phyloP scores from a whole-genome alignment of 1,140 invertebrate genomes.

The Papilio aristodemus region DNA sequence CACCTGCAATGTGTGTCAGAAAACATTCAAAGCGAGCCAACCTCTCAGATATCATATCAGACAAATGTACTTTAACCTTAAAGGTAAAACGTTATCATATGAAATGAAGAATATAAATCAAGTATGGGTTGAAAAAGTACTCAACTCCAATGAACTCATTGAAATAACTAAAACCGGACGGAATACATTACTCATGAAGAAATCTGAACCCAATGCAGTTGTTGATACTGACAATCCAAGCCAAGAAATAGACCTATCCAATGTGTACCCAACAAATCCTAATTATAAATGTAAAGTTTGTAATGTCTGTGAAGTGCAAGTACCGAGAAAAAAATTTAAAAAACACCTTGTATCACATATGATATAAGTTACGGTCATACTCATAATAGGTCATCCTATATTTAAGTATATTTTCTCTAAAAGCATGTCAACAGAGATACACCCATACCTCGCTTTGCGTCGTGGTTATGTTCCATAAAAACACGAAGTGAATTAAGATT shows the following conservation, averaged over 20 bases:
- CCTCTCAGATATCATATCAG: constrained; percentile 51
- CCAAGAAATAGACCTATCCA: constrained; percentile 24
- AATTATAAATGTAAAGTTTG: not conserved
- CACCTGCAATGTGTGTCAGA: constrained; percentile 45
- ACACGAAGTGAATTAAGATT: too few relatives aligned
- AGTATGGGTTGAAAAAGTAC: constrained; percentile 59
- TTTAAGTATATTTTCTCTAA: too few relatives aligned
- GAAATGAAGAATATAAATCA: constrained; percentile 51
- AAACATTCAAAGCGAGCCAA: constrained; percentile 32
- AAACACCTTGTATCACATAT: constrained; percentile 29
- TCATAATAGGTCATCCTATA: not conserved
- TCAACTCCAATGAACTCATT: constrained; percentile 47
- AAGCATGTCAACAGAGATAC: too few relatives aligned
- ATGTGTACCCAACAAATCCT: constrained; percentile 31
- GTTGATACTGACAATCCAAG: constrained; percentile 37
- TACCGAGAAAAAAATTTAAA: constrained; percentile 1
- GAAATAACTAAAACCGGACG: constrained; percentile 53
- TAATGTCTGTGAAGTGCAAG: not conserved
- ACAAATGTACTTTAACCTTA: constrained; percentile 50
- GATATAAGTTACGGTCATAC: not conserved
- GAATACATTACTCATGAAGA: constrained; percentile 48
- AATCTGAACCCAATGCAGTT: constrained; percentile 34
- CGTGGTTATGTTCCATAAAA: too few relatives aligned
- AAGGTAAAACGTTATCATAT: constrained; percentile 35
- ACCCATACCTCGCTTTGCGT: too few relatives aligned